A percentile compares a stretch with the other conserved stretches of the same genome.
Evolutionary conservation across 2,797 vertebrate species (phyloP).

Genomic region (Cygnus olor): DNA sequence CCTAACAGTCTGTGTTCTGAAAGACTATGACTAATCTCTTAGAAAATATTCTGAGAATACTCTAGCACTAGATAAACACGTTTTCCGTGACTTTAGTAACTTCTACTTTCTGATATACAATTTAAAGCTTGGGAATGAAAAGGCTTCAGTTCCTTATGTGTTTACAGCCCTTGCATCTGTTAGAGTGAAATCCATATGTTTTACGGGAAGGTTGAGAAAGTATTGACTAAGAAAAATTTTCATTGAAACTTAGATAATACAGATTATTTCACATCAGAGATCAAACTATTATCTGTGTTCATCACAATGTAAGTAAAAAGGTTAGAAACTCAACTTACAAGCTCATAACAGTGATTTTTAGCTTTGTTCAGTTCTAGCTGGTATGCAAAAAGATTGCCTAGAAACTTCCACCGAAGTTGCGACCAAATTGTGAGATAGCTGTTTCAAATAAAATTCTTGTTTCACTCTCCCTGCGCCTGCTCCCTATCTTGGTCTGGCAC

Average conservation of each 20-base stretch:
- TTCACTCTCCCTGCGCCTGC: constrained; percentile 30
- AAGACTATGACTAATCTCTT: neutral
- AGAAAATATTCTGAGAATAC: neutral
- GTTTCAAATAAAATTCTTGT: constrained; percentile 72
- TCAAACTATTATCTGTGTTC: neutral
- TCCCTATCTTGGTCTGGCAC: constrained; percentile 69
- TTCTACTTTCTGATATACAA: neutral
- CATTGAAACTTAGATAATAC: neutral
- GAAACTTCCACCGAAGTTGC: constrained; percentile 17
- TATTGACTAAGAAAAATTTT: neutral
- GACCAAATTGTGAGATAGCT: constrained; percentile 50
- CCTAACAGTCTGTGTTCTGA: neutral
- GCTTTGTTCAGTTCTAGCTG: neutral
- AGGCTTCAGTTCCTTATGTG: neutral
- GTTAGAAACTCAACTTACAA: neutral
- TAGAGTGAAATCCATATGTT: neutral
- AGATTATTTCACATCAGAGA: neutral
- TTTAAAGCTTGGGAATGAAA: neutral
- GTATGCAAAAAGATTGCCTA: neutral
- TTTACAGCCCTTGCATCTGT: neutral
- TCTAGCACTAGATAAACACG: neutral
- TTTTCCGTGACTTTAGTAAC: neutral
- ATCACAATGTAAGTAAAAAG: neutral
- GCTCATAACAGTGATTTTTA: neutral
- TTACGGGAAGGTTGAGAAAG: neutral